These are phyloP conservation scores for Ruditapes philippinarum DNA, from an alignment of 1,140 invertebrate species.

Conservation along the genomic window DNA sequence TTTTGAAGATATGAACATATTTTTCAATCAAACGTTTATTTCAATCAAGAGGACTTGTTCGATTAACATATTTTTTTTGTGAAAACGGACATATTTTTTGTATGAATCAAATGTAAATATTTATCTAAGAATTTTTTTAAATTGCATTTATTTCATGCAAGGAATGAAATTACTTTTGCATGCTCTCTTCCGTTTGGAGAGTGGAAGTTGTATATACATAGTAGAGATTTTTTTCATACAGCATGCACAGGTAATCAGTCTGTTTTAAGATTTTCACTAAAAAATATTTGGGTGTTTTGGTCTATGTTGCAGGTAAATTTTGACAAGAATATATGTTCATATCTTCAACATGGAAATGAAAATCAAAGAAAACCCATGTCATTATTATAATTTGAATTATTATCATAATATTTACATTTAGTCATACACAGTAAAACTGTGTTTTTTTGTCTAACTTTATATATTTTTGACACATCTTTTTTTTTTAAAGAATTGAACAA, in stretches of 20 bases:
- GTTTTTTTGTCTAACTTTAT: background rate
- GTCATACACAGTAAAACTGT: background rate
- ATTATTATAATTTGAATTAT: background rate
- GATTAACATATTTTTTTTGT: background rate
- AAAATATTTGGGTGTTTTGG: background rate
- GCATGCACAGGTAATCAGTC: background rate
- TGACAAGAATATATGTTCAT: background rate
- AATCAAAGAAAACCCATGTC: constrained; percentile 8
- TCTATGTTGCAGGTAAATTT: background rate
- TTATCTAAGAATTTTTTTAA: background rate
- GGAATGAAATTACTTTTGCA: background rate
- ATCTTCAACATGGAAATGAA: background rate
- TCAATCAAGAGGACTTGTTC: no score
- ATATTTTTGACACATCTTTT: constrained; percentile 18
- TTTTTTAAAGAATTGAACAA: constrained; percentile 6
- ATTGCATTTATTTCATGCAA: constrained; percentile 5
- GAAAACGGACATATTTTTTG: background rate
- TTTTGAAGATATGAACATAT: background rate
- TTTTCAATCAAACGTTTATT: background rate
- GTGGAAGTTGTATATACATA: background rate
- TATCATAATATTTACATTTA: no score
- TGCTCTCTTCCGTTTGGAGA: background rate
- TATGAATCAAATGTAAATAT: background rate
- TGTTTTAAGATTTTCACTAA: background rate
- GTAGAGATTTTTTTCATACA: background rate